Conservation (phyloP, 2,797 vertebrate genomes). For the Protonibea diacanthus region DNA sequence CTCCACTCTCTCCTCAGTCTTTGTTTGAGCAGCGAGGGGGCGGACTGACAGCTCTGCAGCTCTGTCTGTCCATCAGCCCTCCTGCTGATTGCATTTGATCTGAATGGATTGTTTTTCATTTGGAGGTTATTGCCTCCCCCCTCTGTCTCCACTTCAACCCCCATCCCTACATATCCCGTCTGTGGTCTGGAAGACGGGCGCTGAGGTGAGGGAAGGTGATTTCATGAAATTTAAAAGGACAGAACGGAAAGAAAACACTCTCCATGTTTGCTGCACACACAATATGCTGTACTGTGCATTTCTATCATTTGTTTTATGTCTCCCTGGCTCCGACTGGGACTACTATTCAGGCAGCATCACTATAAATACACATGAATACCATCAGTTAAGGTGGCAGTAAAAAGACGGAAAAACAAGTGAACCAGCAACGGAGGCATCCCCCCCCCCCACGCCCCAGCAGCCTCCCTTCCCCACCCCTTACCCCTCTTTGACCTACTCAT, state of each 20-base stretch:
- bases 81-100: slow-evolving; percentile 84
- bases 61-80: slow-evolving; percentile 78
- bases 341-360: slow-evolving; percentile 13
- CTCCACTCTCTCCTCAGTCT: slow-evolving; percentile 60
- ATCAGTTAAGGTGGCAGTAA: slow-evolving; percentile 35
- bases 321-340: slow-evolving; percentile 13
- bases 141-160: slow-evolving; percentile 47
- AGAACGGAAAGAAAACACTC: slow-evolving; percentile 2
- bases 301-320: slow-evolving; percentile 20
- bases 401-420: slow-evolving; percentile 27
- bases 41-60: slow-evolving; percentile 67
- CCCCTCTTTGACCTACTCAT: slow-evolving; percentile 63
- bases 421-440: background rate
- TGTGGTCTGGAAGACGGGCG: slow-evolving; percentile 52
- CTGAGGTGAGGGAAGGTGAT: slow-evolving; percentile 54
- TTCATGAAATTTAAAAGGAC: slow-evolving; percentile 52
- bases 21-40: slow-evolving; percentile 72
- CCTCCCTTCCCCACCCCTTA: slow-evolving; percentile 21
- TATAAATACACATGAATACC: slow-evolving; percentile 49
- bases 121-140: slow-evolving; percentile 82
- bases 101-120: slow-evolving; percentile 87
- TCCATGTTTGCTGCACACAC: slow-evolving; percentile 31
- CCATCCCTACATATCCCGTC: slow-evolving; percentile 28
- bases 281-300: slow-evolving; percentile 42
- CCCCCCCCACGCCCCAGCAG: background rate